Conservation (phyloP, 1,140 invertebrate species). For the Drosophila ananassae region DNA sequence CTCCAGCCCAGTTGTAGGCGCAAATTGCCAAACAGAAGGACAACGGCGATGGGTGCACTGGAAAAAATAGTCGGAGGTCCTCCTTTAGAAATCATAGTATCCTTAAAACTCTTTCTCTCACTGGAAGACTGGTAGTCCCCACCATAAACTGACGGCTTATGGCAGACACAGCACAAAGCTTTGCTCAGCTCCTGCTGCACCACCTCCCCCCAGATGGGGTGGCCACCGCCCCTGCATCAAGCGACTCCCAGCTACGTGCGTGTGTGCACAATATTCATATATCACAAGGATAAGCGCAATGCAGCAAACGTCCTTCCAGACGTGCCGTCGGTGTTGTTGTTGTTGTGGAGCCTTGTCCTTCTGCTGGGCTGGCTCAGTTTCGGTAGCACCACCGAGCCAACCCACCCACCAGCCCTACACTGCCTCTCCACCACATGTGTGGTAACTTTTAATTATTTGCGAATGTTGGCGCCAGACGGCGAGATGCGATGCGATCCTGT, state of each 20-base stretch:
- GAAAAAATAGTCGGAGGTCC: neutral
- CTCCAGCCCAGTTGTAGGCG: slow-evolving; percentile 63
- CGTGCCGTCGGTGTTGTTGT: slow-evolving; percentile 59
- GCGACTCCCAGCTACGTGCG: slow-evolving; percentile 47
- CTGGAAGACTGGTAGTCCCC: slow-evolving; percentile 20
- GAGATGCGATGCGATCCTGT: slow-evolving; percentile 62
- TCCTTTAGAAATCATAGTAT: neutral
- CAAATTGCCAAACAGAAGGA: slow-evolving; percentile 80
- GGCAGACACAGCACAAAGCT: slow-evolving; percentile 74
- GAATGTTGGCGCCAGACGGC: slow-evolving; percentile 79
- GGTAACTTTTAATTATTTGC: slow-evolving; percentile 82
- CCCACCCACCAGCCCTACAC: slow-evolving; percentile 19
- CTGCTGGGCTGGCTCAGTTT: slow-evolving; percentile 28
- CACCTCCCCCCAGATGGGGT: slow-evolving; percentile 14
- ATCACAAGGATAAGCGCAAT: slow-evolving; percentile 84
- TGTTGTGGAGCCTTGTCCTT: slow-evolving; percentile 49
- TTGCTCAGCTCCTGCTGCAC: slow-evolving; percentile 23
- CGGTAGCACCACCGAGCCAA: slow-evolving; percentile 8
- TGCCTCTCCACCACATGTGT: slow-evolving; percentile 39
- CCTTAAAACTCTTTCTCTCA: neutral
- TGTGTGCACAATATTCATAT: slow-evolving; percentile 84
- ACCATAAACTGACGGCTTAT: slow-evolving; percentile 78
- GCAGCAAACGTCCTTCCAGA: slow-evolving; percentile 84
- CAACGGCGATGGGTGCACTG: slow-evolving; percentile 50
- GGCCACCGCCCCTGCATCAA: slow-evolving; percentile 1